Evolutionary conservation across 2,113 vertebrate species (phyloP).

Genomic region (Albula glossodonta): DNA sequence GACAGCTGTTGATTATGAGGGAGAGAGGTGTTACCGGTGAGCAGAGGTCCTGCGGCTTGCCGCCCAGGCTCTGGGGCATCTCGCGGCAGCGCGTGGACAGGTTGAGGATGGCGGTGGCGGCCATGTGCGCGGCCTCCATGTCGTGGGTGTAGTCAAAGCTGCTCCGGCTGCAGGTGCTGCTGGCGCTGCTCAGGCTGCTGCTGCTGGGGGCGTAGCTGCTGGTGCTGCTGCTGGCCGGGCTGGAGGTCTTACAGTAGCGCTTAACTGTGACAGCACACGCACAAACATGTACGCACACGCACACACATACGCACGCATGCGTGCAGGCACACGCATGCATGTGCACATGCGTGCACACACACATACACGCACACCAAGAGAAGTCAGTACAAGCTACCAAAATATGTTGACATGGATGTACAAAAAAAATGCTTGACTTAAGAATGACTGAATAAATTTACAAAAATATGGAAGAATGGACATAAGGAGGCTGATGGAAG

Average conservation of each 20-base stretch:
- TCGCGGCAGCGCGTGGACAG: conserved; percentile 96
- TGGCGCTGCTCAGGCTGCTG: conserved; percentile 93
- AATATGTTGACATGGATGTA: neutral
- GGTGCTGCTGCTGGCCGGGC: conserved; percentile 92
- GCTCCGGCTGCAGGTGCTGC: conserved; percentile 98
- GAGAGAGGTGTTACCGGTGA: conserved; percentile 75
- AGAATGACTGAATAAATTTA: neutral
- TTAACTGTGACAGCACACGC: conserved; percentile 78
- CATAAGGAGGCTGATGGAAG: neutral
- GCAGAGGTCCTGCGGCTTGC: conserved; percentile 89
- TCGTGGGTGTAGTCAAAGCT: conserved; percentile 99
- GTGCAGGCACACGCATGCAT: neutral
- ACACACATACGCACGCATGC: conserved; percentile 1
- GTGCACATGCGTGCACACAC: conserved; percentile 20
- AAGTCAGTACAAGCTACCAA: neutral
- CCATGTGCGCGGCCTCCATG: conserved; percentile 98
- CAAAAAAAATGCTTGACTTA: neutral
- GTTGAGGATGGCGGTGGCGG: conserved; percentile 97
- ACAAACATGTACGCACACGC: neutral
- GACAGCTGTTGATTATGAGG: neutral
- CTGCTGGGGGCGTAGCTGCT: conserved; percentile 99
- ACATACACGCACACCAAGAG: conserved; percentile 8
- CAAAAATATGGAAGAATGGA: neutral
- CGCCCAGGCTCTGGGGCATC: conserved; percentile 90
- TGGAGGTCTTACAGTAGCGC: conserved; percentile 93